A percentile compares a stretch with the other conserved stretches of the same genome.
Conservation (phyloP, 1,140 invertebrate genomes). For the Littorina saxatilis region DNA sequence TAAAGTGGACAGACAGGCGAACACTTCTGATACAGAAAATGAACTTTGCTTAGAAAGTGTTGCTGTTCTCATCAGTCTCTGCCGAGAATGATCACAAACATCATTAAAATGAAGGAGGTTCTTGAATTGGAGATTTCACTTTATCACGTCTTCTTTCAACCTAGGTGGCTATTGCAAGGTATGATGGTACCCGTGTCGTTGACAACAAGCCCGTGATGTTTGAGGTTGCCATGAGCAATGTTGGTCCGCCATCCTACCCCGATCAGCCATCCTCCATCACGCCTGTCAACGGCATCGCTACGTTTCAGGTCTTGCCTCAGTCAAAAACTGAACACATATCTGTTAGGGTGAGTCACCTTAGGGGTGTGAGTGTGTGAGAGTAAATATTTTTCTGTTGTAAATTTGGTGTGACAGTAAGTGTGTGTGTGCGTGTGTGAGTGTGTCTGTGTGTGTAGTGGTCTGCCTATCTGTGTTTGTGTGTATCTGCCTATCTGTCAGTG, state of each 20-base stretch:
- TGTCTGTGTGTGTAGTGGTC: not conserved
- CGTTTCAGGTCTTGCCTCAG: slow-evolving; percentile 46
- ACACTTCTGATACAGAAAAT: too few relatives aligned
- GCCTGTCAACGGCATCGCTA: slow-evolving; percentile 62
- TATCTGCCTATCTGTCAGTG: not conserved
- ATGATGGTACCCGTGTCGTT: slow-evolving; percentile 65
- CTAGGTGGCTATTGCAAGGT: slow-evolving; percentile 64
- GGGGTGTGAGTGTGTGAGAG: not conserved
- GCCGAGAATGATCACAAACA: too few relatives aligned
- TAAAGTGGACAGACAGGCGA: too few relatives aligned
- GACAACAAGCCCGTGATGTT: slow-evolving; percentile 36
- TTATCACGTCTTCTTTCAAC: too few relatives aligned
- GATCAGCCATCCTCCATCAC: slow-evolving; percentile 28
- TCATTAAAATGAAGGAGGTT: too few relatives aligned
- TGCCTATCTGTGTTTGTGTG: slow-evolving; percentile 9
- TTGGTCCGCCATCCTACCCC: slow-evolving; percentile 11
- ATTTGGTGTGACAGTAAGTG: not conserved
- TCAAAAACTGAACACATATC: slow-evolving; percentile 17
- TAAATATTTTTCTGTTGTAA: not conserved
- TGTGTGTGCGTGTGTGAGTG: not conserved
- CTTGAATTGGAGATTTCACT: too few relatives aligned
- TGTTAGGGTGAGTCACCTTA: slow-evolving; percentile 32
- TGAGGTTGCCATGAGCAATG: slow-evolving; percentile 28
- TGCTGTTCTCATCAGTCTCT: too few relatives aligned
- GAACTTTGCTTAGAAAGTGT: too few relatives aligned